Evolutionary conservation across 2,797 vertebrate species (phyloP).

Genomic region (Falco berigora): DNA sequence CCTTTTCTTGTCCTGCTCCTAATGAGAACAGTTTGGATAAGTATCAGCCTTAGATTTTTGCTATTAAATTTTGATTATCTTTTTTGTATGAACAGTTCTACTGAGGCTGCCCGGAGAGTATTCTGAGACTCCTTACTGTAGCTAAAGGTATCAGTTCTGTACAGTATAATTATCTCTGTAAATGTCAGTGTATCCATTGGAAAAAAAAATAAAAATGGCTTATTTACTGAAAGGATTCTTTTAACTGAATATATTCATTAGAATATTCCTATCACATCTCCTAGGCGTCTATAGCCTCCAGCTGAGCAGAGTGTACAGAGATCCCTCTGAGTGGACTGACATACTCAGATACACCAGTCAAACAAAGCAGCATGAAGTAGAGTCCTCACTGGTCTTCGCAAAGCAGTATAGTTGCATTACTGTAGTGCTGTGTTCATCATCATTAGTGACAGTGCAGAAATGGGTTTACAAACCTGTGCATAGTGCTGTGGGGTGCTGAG

Average conservation of each 20-base stretch:
- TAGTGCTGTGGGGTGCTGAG: background rate
- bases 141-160: background rate
- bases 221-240: background rate
- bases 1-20: background rate
- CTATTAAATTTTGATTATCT: background rate
- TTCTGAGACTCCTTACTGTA: background rate
- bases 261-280: background rate
- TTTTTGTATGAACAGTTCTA: background rate
- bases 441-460: background rate
- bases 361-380: background rate
- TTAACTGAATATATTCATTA: background rate
- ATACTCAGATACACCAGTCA: background rate
- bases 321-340: background rate
- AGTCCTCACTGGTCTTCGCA: background rate
- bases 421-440: background rate
- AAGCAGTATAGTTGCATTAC: background rate
- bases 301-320: background rate
- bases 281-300: background rate
- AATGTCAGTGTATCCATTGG: background rate
- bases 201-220: background rate
- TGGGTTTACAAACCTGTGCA: background rate
- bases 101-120: background rate
- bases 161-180: background rate
- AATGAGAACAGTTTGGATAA: background rate
- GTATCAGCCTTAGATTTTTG: background rate